A percentile compares a stretch with the other conserved stretches of the same genome.
These are phyloP conservation scores for Aphodius granarius DNA, from an alignment of 2,888 invertebrate species.

Conservation along the genomic window DNA sequence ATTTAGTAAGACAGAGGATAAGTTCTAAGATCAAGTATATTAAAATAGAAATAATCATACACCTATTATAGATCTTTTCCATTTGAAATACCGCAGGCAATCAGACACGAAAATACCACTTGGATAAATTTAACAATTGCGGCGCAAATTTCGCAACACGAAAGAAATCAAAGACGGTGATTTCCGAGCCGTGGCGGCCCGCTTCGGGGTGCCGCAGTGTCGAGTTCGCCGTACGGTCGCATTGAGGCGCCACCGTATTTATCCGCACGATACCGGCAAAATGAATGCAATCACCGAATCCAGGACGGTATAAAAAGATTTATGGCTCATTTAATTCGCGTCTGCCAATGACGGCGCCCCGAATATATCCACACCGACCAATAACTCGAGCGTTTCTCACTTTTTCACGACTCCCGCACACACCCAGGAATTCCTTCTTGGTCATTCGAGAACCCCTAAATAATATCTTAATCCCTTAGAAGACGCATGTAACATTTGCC, in stretches of 20 bases:
- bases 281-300: neutral
- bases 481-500: no score
- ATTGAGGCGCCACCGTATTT: constrained; percentile 1
- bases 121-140: neutral
- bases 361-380: neutral
- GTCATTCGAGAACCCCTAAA: neutral
- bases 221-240: no score
- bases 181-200: neutral
- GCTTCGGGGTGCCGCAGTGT: neutral
- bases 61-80: neutral
- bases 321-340: constrained; percentile 10
- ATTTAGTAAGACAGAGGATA: neutral
- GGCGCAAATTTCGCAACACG: neutral
- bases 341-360: neutral
- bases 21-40: no score
- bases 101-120: neutral
- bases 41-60: no score
- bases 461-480: no score
- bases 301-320: constrained; percentile 2
- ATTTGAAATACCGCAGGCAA: neutral
- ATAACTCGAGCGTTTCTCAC: neutral
- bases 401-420: neutral
- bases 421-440: neutral
- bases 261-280: constrained; percentile 5
- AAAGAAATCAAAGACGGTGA: neutral